A percentile compares a stretch with the other conserved stretches of the same genome.
Evolutionary conservation across 1,140 invertebrate species (phyloP).

Genomic region (Philopotamus ludificatus): DNA sequence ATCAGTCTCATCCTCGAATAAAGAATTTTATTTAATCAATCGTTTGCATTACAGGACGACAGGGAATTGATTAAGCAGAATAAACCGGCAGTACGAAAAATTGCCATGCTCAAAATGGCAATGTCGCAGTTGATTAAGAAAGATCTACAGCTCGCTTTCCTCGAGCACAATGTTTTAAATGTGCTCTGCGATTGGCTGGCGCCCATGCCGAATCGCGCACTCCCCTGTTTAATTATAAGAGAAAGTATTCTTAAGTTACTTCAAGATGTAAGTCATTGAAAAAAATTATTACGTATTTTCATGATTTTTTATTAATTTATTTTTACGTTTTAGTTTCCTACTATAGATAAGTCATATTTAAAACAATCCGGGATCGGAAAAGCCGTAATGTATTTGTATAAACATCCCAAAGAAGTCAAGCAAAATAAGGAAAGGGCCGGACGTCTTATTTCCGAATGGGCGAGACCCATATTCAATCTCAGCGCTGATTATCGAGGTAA

Average conservation of each 20-base stretch:
- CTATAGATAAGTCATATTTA: conserved; percentile 82
- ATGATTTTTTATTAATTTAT: conserved; percentile 21
- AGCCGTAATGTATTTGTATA: conserved; percentile 99
- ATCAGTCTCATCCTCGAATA: too few species aligned
- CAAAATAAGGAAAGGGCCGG: conserved; percentile 88
- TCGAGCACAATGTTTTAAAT: conserved; percentile 91
- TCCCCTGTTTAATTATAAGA: conserved; percentile 90
- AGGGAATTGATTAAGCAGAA: conserved; percentile 78
- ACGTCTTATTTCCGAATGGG: conserved; percentile 95
- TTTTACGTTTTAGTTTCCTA: conserved; percentile 74
- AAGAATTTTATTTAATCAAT: too few species aligned
- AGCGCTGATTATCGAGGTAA: conserved; percentile 89
- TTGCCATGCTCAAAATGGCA: conserved; percentile 83
- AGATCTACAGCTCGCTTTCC: conserved; percentile 90
- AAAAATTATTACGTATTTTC: neutral
- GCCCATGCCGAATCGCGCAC: conserved; percentile 93
- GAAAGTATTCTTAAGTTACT: conserved; percentile 86
- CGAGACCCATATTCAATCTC: conserved; percentile 93
- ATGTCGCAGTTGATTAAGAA: conserved; percentile 92
- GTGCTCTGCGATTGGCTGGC: conserved; percentile 97
- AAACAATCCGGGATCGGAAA: conserved; percentile 96
- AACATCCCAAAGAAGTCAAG: conserved; percentile 97
- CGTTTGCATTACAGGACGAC: conserved; percentile 67
- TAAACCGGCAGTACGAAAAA: conserved; percentile 88
- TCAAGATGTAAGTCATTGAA: conserved; percentile 67